These are phyloP conservation scores for Hippocampus zosterae DNA, from an alignment of 2,113 vertebrate genomes.

Conservation along the genomic window DNA sequence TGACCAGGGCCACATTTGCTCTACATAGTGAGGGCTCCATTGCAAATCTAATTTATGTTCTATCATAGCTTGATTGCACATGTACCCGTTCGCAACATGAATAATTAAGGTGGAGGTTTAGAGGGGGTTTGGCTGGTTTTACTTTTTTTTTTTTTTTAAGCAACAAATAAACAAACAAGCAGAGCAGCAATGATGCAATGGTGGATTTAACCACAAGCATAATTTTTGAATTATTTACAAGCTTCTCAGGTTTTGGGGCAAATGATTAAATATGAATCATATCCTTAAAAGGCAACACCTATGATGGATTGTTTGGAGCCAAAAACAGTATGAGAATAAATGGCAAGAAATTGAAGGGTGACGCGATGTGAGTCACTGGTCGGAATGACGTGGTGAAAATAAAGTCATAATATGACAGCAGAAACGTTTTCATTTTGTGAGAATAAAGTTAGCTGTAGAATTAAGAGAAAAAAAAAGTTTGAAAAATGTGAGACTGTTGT, in stretches of 20 bases:
- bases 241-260: background rate
- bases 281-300: background rate
- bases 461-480: too few relatives aligned
- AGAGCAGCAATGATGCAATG: background rate
- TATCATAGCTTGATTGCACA: slow-evolving; percentile 14
- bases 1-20: slow-evolving; percentile 1
- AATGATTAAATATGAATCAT: background rate
- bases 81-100: slow-evolving; percentile 21
- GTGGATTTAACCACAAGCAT: background rate
- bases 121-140: background rate
- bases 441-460: too few relatives aligned
- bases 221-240: background rate
- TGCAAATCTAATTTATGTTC: slow-evolving; percentile 28
- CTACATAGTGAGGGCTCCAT: background rate
- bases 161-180: background rate
- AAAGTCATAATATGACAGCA: background rate
- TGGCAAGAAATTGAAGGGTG: background rate
- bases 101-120: background rate
- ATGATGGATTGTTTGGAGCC: background rate
- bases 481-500: background rate
- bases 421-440: background rate
- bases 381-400: too few relatives aligned
- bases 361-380: too few relatives aligned
- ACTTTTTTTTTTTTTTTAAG: background rate
- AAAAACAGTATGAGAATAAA: background rate